phyloP scores from a whole-genome alignment of 2,797 vertebrate genomes.

The Petrocephalus schoutedeni region DNA sequence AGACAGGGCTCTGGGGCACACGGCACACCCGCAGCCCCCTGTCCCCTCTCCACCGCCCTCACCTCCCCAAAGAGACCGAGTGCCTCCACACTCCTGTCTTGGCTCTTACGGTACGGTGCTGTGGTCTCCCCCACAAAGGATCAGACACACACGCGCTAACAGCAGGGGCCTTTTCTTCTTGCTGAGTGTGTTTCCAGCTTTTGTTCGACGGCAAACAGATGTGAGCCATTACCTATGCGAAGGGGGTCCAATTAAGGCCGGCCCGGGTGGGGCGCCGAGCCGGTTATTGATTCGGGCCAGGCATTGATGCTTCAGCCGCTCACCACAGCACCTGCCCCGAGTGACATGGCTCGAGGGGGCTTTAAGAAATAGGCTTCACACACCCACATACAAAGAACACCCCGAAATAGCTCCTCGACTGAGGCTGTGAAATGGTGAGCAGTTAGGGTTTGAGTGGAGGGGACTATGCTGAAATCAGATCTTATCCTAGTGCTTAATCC shows the following conservation, averaged over 20 bases:
- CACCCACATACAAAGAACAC: neutral
- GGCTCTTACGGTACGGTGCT: neutral
- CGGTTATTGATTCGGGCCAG: conserved; percentile 18
- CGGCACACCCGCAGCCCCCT: neutral
- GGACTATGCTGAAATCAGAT: neutral
- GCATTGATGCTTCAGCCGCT: conserved; percentile 22
- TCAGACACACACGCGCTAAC: neutral
- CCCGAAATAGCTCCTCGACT: neutral
- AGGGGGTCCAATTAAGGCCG: neutral
- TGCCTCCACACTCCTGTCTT: neutral
- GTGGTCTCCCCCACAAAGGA: neutral
- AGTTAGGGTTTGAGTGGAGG: neutral
- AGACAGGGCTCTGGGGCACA: neutral
- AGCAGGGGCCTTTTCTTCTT: neutral
- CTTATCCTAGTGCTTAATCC: neutral
- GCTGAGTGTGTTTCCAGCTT: neutral
- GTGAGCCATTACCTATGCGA: conserved; percentile 11
- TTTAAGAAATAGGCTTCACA: neutral
- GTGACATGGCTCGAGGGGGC: neutral
- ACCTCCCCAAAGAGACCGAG: neutral
- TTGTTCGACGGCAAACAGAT: conserved; percentile 21
- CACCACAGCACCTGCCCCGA: neutral
- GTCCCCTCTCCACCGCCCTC: neutral
- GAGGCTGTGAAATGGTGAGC: neutral
- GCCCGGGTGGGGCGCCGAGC: neutral